Evolutionary conservation across 2,888 invertebrate species (phyloP).

Genomic region (Patella pellucida): DNA sequence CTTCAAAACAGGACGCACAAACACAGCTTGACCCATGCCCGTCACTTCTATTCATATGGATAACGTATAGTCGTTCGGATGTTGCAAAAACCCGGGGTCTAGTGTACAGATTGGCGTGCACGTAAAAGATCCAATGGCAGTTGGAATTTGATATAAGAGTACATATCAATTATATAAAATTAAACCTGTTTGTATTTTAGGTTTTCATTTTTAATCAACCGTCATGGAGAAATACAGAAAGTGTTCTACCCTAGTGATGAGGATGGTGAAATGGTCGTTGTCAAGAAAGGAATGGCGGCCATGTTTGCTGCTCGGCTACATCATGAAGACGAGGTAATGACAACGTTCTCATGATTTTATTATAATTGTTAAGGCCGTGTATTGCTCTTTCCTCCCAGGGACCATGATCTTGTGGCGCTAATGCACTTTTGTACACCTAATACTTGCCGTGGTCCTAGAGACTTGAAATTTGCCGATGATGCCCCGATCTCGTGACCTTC

Average conservation of each 20-base stretch:
- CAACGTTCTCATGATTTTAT: neutral
- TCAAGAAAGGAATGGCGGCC: slow-evolving; percentile 49
- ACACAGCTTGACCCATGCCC: neutral
- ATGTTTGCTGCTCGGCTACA: slow-evolving; percentile 42
- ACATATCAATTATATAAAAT: neutral
- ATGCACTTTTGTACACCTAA: too few relatives aligned
- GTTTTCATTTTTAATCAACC: slow-evolving; percentile 46
- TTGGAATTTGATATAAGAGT: too few relatives aligned
- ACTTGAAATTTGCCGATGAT: too few relatives aligned
- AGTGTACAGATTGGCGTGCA: too few relatives aligned
- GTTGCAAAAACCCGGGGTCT: too few relatives aligned
- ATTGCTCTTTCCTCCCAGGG: neutral
- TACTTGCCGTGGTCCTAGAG: too few relatives aligned
- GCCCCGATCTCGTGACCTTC: neutral
- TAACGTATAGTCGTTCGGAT: too few relatives aligned
- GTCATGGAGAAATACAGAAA: slow-evolving; percentile 32
- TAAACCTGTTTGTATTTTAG: slow-evolving; percentile 20
- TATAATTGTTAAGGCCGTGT: neutral
- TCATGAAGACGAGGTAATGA: slow-evolving; percentile 36
- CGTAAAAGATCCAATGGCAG: too few relatives aligned
- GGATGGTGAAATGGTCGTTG: slow-evolving; percentile 34
- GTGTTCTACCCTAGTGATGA: slow-evolving; percentile 40
- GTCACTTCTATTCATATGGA: slow-evolving; percentile 9
- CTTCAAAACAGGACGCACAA: too few relatives aligned
- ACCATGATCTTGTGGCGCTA: neutral